A percentile compares a stretch with the other conserved stretches of the same genome.
phyloP scores from a whole-genome alignment of 1,140 invertebrate genomes.

The Drosophila oshimai region DNA sequence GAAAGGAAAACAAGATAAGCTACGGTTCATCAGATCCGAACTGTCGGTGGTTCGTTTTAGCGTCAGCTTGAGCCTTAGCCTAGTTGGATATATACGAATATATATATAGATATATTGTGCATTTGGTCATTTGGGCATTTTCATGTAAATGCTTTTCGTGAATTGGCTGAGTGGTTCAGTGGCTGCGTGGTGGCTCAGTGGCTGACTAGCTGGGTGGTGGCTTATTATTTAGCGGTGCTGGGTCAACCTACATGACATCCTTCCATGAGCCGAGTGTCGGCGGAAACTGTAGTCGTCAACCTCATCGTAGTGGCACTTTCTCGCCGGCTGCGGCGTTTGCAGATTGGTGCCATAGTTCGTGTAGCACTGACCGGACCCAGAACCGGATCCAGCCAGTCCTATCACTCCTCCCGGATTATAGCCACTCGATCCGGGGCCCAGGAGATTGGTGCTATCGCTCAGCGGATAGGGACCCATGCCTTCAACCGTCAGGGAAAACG shows the following conservation, averaged over 20 bases:
- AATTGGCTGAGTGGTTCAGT: conserved; percentile 28
- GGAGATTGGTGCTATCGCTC: conserved; percentile 82
- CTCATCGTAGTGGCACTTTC: conserved; percentile 81
- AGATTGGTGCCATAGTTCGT: conserved; percentile 82
- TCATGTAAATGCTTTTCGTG: conserved; percentile 71
- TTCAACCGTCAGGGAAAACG: conserved; percentile 83
- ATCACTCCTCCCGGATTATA: conserved; percentile 34
- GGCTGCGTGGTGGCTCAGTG: conserved; percentile 25
- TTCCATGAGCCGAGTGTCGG: conserved; percentile 81
- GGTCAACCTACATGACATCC: conserved; percentile 79
- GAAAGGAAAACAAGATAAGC: conserved; percentile 47
- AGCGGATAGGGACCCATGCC: conserved; percentile 83
- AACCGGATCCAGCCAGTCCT: not conserved
- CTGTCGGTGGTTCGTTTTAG: conserved; percentile 56
- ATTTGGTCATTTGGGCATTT: conserved; percentile 53
- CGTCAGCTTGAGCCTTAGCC: conserved; percentile 26
- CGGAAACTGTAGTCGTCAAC: conserved; percentile 77
- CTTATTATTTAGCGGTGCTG: conserved; percentile 18
- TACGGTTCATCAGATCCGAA: conserved; percentile 47
- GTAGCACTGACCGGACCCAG: conserved; percentile 67
- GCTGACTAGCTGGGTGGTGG: conserved; percentile 18
- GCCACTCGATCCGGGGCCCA: conserved; percentile 74
- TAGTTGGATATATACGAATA: conserved; percentile 8
- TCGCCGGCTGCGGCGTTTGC: conserved; percentile 78
- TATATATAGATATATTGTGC: conserved; percentile 2